These are phyloP conservation scores for Buphagus erythrorhynchus DNA, from an alignment of 2,797 vertebrate genomes.

Conservation along the genomic window DNA sequence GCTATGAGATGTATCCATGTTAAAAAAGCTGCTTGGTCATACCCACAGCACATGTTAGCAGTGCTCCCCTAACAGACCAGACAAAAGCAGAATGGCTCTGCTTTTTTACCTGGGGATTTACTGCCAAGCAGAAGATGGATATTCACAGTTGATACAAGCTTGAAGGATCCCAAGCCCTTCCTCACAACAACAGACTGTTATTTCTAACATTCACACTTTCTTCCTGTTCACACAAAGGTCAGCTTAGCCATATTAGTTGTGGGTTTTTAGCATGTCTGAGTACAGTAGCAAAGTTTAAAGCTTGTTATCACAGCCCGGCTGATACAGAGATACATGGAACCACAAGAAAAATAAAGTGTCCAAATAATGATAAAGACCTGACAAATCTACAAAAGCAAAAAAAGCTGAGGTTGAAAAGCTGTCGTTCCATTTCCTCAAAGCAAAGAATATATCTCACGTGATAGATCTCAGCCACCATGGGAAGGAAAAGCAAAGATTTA, in stretches of 20 bases:
- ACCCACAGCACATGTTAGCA: not conserved
- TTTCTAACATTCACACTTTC: slow-evolving; percentile 53
- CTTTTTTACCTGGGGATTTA: slow-evolving; percentile 52
- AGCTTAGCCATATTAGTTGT: slow-evolving; percentile 58
- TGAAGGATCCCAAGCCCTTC: not conserved
- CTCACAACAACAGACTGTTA: slow-evolving; percentile 16
- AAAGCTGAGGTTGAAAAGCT: slow-evolving; percentile 20
- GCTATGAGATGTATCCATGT: accelerated
- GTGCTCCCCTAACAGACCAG: not conserved
- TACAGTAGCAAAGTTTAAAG: slow-evolving; percentile 26
- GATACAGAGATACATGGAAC: slow-evolving; percentile 43
- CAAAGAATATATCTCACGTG: not conserved
- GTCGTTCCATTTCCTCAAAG: not conserved
- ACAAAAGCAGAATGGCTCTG: not conserved
- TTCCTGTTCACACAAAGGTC: slow-evolving; percentile 70
- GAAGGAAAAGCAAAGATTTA: not conserved
- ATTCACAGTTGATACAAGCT: not conserved
- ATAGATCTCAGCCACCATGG: not conserved
- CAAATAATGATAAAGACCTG: not conserved
- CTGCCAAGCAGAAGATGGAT: not conserved
- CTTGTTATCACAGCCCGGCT: slow-evolving; percentile 36
- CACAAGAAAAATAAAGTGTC: slow-evolving; percentile 53
- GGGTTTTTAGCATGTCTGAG: slow-evolving; percentile 44
- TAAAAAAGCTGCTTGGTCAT: not conserved
- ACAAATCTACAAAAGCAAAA: slow-evolving; percentile 22